Conservation (phyloP, 2,113 vertebrate species). For the Leuciscus idus region DNA sequence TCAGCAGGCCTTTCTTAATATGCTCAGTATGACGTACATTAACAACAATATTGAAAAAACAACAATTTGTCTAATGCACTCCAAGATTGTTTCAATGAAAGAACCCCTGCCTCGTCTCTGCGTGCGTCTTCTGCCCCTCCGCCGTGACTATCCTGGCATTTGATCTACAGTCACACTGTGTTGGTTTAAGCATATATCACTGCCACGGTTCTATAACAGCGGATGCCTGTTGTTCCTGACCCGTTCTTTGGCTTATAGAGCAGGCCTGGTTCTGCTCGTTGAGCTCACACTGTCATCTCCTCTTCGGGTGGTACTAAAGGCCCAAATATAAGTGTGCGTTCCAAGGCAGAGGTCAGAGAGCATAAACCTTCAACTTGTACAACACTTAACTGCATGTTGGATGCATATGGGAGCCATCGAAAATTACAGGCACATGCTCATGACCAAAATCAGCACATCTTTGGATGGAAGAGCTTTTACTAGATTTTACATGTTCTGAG, state of each 20-base stretch:
- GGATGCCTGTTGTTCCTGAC: not conserved
- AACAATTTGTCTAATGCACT: not conserved
- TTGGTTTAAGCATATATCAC: constrained; percentile 38
- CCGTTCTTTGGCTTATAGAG: not conserved
- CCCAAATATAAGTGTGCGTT: constrained; percentile 17
- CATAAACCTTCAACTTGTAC: constrained; percentile 22
- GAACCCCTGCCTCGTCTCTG: not conserved
- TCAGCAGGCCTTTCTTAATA: constrained; percentile 32
- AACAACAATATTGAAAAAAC: constrained; percentile 29
- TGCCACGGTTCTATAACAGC: not conserved
- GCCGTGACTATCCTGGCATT: constrained; percentile 9
- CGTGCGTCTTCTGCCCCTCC: not conserved
- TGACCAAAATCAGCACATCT: no score
- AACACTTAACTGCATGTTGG: not conserved
- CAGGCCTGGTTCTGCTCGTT: constrained; percentile 25
- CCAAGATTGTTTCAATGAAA: not conserved
- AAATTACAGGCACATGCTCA: not conserved
- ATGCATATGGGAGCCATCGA: not conserved
- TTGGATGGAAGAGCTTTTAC: no score
- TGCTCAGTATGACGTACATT: constrained; percentile 32
- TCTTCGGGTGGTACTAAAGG: constrained; percentile 17
- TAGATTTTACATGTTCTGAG: not conserved
- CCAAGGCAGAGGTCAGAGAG: constrained; percentile 41
- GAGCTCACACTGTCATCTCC: constrained; percentile 16
- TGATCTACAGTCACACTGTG: constrained; percentile 36